Evolutionary conservation across 2,113 vertebrate species (phyloP), one percentile per base, ranked within the genome.

Genomic region (Taurulus bubalis): DNA sequence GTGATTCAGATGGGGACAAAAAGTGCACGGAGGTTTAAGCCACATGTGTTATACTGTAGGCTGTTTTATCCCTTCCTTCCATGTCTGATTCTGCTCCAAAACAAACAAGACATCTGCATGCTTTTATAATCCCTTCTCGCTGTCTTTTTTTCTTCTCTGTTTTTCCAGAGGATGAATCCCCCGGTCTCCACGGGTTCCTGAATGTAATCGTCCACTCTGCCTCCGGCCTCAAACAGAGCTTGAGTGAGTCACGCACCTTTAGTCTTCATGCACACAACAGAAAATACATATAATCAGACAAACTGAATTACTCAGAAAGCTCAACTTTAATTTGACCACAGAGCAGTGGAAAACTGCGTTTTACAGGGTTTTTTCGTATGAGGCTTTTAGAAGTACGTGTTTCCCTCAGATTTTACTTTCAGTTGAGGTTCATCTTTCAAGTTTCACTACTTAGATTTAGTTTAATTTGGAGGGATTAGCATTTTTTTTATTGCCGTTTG

Each of bases 171-270:
- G 97, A 99, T 15, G 98, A 99, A 79, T 95, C 96, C 68, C 93
- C 96, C 0, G 98, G 98, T 60, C 97, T 99, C 49, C 97, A 96
- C 4, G 98, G 98, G 34, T 99, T 98, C 92, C 94, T 99, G 93
- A 98, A 99, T 67, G 97, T 99, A 90, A 99, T 99, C 42, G 96
- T 99, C 90, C 98, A 99, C 90, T 99, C 98, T 6, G 98, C 98
- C 86, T 96, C 94, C 0, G 98, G 98, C 89, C 97, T 99, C 93
- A 98, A 98, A 89, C 98, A 99, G 93, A 99, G 97, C 85, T 96
- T 97, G 86, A 99, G 98, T 99, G 94, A 96, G 97, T 96, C 79
- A 63, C 64, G 78, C 49, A 66, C 49, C 60, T 80, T 85, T 66
- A 79, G 64, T 71, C 67, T 70, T 14, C 34, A 20, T 42, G 66